A percentile compares a stretch with the other conserved stretches of the same genome.
Conservation (phyloP, 2,113 vertebrate species). For the Sinocyclocheilus maitianheensis region DNA sequence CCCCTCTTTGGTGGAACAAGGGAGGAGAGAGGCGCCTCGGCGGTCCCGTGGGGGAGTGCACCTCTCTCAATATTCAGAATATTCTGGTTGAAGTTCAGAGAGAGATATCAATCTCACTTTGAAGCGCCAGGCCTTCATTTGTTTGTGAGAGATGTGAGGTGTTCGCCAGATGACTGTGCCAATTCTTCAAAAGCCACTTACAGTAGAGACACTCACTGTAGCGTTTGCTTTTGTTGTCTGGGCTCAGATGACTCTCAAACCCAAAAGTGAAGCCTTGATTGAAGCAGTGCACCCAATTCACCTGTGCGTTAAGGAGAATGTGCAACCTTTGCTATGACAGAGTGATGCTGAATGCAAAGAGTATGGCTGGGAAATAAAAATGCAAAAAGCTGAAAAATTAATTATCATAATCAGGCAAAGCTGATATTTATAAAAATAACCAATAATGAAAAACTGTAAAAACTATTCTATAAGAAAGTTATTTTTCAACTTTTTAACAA, state of each 20-base stretch:
- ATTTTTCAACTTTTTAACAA: not conserved
- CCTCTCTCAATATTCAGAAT: constrained; percentile 85
- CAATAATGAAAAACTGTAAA: not conserved
- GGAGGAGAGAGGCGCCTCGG: constrained; percentile 63
- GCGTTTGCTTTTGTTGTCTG: constrained; percentile 69
- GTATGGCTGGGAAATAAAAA: constrained; percentile 11
- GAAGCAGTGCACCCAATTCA: constrained; percentile 64
- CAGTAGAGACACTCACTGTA: constrained; percentile 66
- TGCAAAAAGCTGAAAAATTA: not conserved
- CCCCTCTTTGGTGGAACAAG: constrained; percentile 60
- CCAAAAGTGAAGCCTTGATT: constrained; percentile 68
- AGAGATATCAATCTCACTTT: constrained; percentile 93
- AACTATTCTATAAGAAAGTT: not conserved
- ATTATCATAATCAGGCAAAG: not conserved
- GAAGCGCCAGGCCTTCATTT: constrained; percentile 81
- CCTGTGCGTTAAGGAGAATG: constrained; percentile 53
- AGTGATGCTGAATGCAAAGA: not conserved
- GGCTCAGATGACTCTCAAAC: constrained; percentile 58
- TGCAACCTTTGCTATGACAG: constrained; percentile 40
- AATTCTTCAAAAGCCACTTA: constrained; percentile 85
- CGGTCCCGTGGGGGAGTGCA: constrained; percentile 73
- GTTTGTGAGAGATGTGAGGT: constrained; percentile 80
- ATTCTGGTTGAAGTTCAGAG: constrained; percentile 82
- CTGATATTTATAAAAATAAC: not conserved
- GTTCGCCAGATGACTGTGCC: constrained; percentile 77